Evolutionary conservation across 2,797 vertebrate species (phyloP), one percentile per base, ranked within the genome.

Genomic region (Silurus lanzhouensis): DNA sequence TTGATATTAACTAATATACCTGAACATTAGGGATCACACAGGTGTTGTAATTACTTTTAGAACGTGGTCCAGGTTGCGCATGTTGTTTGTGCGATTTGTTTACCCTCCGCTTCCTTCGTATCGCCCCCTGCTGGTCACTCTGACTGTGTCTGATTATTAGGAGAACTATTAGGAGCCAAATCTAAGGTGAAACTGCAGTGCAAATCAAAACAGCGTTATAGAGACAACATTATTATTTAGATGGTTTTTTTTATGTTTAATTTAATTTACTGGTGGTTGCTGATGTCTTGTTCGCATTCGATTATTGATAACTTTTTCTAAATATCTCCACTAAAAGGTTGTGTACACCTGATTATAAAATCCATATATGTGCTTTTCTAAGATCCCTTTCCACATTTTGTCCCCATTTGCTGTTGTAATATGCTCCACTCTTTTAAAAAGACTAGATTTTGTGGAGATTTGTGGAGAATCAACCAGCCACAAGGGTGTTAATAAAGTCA

Each of bases 31-130:
- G 79, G 63, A 83, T 83, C 57, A 52, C 55, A 17, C 70, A 85
- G 84, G 85, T 86, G 81, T 77, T 77, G 61, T 86, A 77, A 86
- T 83, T 82, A 86, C 66, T 38, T 82, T 75, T n/a, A 9, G 55
- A 44, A 20, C 78, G 20, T 4, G 12, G 63, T 72, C 81, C 75
- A 83, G 57, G 20, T 17, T 57, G 75, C 15, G 44, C 15, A 48
- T 20, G 6, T 81, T 86, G 84, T 82, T 82, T 77, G 71, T 82
- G 55, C 15, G 5, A 3, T n/a, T 77, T 44, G 55, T 82, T 82
- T 83, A 70, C 61, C 38, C 71, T 2, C 13, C 8, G 22, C 57
- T 31, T 77, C 17, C 20, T 15, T 55, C 27, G n/a, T 60, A 22
- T 83, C 12, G 38, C 74, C 72, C 52, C 85, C 74, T 52, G 64